A percentile compares a stretch with the other conserved stretches of the same genome.
These are phyloP conservation scores for Lophura nycthemera DNA, from an alignment of 2,113 vertebrate species.

Conservation along the genomic window DNA sequence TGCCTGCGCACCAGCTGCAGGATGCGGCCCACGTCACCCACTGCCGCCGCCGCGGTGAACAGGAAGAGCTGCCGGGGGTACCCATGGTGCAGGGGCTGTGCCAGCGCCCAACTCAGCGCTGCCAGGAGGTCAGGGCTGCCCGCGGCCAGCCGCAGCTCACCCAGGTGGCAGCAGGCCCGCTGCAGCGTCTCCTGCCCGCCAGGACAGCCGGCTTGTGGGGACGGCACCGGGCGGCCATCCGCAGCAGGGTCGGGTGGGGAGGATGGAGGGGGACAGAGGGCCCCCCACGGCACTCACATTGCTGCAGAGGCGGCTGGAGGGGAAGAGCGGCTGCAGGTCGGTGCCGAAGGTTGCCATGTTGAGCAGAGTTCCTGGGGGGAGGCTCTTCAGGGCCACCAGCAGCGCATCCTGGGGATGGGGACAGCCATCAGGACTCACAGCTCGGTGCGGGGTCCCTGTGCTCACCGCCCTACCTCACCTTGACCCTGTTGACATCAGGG, in stretches of 20 bases:
- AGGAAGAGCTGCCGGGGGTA: slow-evolving; percentile 94
- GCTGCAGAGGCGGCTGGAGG: slow-evolving; percentile 87
- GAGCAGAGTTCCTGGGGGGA: slow-evolving; percentile 87
- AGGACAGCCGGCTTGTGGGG: accelerated
- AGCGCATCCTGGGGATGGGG: slow-evolving; percentile 84
- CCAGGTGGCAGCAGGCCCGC: slow-evolving; percentile 81
- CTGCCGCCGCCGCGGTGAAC: slow-evolving; percentile 77
- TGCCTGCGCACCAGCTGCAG: slow-evolving; percentile 91
- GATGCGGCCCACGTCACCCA: slow-evolving; percentile 76
- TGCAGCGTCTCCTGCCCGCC: slow-evolving; percentile 80
- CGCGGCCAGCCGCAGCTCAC: slow-evolving; percentile 75
- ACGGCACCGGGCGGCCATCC: accelerated
- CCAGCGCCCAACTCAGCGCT: slow-evolving; percentile 87
- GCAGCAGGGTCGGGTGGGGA: accelerated
- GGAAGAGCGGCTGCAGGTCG: slow-evolving; percentile 84
- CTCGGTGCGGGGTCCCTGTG: neutral
- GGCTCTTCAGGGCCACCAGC: slow-evolving; percentile 91
- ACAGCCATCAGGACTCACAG: neutral
- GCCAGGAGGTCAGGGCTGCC: slow-evolving; percentile 83
- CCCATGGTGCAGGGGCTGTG: slow-evolving; percentile 85
- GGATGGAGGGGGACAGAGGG: neutral
- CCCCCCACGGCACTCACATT: slow-evolving; percentile 78
- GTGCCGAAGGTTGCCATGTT: slow-evolving; percentile 86
- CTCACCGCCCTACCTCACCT: slow-evolving; percentile 66
- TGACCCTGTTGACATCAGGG: slow-evolving; percentile 80